Percentiles rank a stretch among this genome's conserved stretches.
These are phyloP conservation scores for Argynnis bischoffii DNA, from an alignment of 2,888 invertebrate genomes.

Conservation along the genomic window DNA sequence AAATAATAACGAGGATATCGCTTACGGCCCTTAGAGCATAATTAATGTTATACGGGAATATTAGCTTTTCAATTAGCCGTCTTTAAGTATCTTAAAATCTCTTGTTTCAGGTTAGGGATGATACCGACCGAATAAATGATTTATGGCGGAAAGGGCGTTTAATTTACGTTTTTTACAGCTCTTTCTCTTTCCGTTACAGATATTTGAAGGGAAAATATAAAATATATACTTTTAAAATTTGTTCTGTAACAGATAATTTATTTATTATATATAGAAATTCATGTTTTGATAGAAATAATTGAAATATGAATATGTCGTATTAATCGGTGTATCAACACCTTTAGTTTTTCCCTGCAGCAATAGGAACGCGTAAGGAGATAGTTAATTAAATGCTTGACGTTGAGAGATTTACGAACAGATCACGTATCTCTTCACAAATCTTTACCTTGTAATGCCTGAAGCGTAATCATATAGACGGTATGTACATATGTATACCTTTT, in stretches of 20 bases:
- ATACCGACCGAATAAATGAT: constrained; percentile 10
- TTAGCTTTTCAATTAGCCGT: constrained; percentile 80
- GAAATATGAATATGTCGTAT: too few species aligned
- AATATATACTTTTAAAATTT: too few species aligned
- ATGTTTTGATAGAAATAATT: neutral
- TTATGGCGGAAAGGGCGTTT: neutral
- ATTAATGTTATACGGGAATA: constrained; percentile 78
- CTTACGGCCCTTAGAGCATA: constrained; percentile 70
- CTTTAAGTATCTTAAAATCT: constrained; percentile 74
- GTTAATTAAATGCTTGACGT: constrained; percentile 71
- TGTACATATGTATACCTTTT: too few species aligned
- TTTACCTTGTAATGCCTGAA: neutral
- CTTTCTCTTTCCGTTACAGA: too few species aligned
- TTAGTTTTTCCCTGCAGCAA: constrained; percentile 48
- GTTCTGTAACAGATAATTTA: too few species aligned
- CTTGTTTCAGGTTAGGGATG: constrained; percentile 50
- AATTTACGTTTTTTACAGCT: neutral
- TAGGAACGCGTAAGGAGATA: constrained; percentile 58
- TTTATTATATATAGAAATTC: neutral
- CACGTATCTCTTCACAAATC: constrained; percentile 4
- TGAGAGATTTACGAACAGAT: constrained; percentile 54
- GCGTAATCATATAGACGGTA: neutral
- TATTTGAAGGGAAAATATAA: too few species aligned
- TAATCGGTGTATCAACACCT: neutral
- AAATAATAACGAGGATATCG: constrained; percentile 69